These are phyloP conservation scores for Hycleus phaleratus DNA, from an alignment of 1,140 invertebrate genomes.

Conservation along the genomic window DNA sequence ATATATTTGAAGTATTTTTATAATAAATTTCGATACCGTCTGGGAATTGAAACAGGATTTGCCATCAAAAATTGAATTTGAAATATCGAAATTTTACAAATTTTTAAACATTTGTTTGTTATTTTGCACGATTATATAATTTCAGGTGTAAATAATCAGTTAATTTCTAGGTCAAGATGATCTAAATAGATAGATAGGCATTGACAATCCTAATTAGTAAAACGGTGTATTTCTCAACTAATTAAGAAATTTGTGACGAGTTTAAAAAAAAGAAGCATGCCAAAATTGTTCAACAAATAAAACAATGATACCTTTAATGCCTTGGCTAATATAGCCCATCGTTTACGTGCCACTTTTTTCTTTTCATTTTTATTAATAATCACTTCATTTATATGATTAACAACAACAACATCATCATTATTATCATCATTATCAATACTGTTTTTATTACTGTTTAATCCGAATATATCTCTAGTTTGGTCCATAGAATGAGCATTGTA, in stretches of 20 bases:
- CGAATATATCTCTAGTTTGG: conserved; percentile 33
- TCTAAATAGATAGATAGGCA: background rate
- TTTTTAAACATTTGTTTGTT: no score
- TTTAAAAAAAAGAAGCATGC: background rate
- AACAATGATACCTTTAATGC: conserved; percentile 45
- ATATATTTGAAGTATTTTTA: no score
- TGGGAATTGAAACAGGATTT: no score
- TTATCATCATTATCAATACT: background rate
- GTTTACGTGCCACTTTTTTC: conserved; percentile 49
- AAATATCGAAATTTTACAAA: no score
- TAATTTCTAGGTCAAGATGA: no score
- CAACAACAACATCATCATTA: background rate
- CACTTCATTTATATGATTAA: conserved; percentile 31
- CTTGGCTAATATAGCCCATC: conserved; percentile 62
- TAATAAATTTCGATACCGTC: no score
- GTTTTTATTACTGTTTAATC: conserved; percentile 23
- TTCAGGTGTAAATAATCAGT: no score
- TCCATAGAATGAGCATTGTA: conserved; percentile 33
- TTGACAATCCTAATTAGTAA: background rate
- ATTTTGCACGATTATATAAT: no score
- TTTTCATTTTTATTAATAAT: conserved; percentile 31
- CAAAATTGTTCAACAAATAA: conserved; percentile 1
- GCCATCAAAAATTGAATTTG: no score
- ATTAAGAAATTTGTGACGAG: background rate
- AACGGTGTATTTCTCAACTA: background rate